These are phyloP conservation scores for Achlya flavicornis DNA, from an alignment of 2,888 invertebrate genomes.

Conservation along the genomic window DNA sequence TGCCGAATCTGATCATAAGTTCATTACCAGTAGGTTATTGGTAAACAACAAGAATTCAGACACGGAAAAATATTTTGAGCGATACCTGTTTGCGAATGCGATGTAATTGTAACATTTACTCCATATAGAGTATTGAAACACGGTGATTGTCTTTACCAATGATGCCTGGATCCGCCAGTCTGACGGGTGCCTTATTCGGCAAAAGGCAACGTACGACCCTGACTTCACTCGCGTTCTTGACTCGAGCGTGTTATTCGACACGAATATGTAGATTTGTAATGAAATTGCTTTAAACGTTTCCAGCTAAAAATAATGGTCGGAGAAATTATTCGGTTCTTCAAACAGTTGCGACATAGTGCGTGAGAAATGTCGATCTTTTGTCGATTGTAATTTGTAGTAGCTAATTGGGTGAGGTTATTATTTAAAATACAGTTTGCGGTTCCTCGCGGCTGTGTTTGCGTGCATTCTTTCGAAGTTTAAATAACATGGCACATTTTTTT, in stretches of 20 bases:
- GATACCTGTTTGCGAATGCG: too few species aligned
- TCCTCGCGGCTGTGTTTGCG: not conserved
- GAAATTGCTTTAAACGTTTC: not conserved
- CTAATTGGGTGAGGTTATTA: not conserved
- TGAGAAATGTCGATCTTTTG: not conserved
- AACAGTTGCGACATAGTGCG: not conserved
- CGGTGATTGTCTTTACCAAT: slow-evolving; percentile 5
- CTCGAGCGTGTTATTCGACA: slow-evolving; percentile 3
- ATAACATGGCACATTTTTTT: not conserved
- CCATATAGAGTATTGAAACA: slow-evolving; percentile 1
- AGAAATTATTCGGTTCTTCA: not conserved
- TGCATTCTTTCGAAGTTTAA: not conserved
- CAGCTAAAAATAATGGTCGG: slow-evolving; percentile 4
- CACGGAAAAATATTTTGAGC: too few species aligned
- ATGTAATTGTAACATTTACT: not conserved
- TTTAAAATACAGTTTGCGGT: not conserved
- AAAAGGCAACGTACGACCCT: slow-evolving; percentile 34
- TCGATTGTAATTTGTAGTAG: not conserved
- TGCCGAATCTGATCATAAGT: too few species aligned
- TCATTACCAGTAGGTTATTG: too few species aligned
- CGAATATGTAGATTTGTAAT: slow-evolving; percentile 6
- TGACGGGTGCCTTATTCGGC: slow-evolving; percentile 6
- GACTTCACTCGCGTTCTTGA: slow-evolving; percentile 27
- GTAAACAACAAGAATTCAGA: too few species aligned
- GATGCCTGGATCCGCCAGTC: not conserved